Evolutionary conservation across 1,140 invertebrate genomes (phyloP), one percentile per base, ranked within the genome.

Genomic region (Nasonia giraulti): DNA sequence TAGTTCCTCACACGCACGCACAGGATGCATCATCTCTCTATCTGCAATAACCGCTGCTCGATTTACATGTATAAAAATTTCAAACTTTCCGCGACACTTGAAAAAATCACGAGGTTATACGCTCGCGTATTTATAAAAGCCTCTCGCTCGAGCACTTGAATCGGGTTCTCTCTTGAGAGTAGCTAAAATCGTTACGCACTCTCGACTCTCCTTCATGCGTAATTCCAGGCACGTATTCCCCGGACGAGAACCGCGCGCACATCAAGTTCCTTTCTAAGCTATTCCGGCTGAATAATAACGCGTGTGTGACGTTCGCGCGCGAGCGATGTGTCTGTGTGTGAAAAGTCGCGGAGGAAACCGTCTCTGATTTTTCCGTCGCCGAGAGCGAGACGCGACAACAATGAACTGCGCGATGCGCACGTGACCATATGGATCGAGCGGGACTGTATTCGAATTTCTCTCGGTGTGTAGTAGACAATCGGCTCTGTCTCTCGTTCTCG

Each of bases 261-360:
- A 71, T 84, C 82, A 27, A 79, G 82, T 84, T 79, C 66, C 76
- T 78, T 79, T 79, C 44, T 62, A 40, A 71, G 69, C 31, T 44
- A 78, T 27, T 50, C n/a, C 31, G 77, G 17, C 3, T 74, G 84
- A 85, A 81, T 85, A 85, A 85, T 85, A 85, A 85, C 55, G 55
- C 79, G 55, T 37, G 47, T 62, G 47, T 62, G 55, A 73, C 37
- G 14, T 47, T 81, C 68, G 73, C 47, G 62, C 50, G n/a, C 27
- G 27, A 27, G 27, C 27, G 20, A 71, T 12, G 23, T 71, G 23
- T 71, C 20, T 71, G 33, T 73, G 47, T 75, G 69, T 40, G 83
- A 75, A 84, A 84, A 84, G 27, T 62, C 47, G 80, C 31, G 78
- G 69, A 84, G 77, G 77, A 75, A 84, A 84, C 66, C 37, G 7